Percentiles rank a stretch among this genome's conserved stretches.
phyloP scores from a whole-genome alignment of 2,888 invertebrate genomes.

The Brenthis hecate region DNA sequence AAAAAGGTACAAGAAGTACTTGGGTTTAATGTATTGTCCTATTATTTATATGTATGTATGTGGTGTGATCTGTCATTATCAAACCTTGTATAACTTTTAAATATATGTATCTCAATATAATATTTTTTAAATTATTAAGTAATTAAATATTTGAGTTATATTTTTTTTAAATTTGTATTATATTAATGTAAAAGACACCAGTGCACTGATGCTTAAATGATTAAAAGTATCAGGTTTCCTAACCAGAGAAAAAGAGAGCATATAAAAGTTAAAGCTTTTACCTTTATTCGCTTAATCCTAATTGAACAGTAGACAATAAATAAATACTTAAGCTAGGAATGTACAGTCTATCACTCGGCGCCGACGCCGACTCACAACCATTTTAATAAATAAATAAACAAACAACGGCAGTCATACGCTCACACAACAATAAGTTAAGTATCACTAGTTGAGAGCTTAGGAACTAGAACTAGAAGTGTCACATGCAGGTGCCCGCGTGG shows the following conservation, averaged over 20 bases:
- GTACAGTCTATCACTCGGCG: constrained; percentile 28
- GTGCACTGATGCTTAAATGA: too few relatives aligned
- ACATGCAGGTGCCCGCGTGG: not conserved
- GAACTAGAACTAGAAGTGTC: constrained; percentile 45
- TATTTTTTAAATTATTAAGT: too few relatives aligned
- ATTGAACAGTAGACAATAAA: constrained; percentile 30
- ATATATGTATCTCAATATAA: too few relatives aligned
- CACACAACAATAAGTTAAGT: constrained; percentile 37
- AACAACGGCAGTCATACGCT: constrained; percentile 34
- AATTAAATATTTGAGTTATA: too few relatives aligned
- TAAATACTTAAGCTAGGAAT: constrained; percentile 33
- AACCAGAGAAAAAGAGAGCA: constrained; percentile 27
- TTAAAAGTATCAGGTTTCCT: not conserved
- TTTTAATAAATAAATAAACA: constrained; percentile 42
- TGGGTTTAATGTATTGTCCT: too few relatives aligned
- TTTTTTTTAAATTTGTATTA: too few relatives aligned
- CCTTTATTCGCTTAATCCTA: constrained; percentile 36
- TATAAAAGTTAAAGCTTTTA: constrained; percentile 43
- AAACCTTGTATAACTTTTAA: too few relatives aligned
- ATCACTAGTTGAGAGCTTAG: constrained; percentile 43
- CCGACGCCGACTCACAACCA: constrained; percentile 40
- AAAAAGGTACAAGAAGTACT: too few relatives aligned
- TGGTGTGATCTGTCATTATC: too few relatives aligned
- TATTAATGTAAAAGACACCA: too few relatives aligned
- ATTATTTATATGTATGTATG: too few relatives aligned